Base-by-base conservation (phyloP, 2,113 vertebrate species). In the Neolamprologus longior region DNA sequence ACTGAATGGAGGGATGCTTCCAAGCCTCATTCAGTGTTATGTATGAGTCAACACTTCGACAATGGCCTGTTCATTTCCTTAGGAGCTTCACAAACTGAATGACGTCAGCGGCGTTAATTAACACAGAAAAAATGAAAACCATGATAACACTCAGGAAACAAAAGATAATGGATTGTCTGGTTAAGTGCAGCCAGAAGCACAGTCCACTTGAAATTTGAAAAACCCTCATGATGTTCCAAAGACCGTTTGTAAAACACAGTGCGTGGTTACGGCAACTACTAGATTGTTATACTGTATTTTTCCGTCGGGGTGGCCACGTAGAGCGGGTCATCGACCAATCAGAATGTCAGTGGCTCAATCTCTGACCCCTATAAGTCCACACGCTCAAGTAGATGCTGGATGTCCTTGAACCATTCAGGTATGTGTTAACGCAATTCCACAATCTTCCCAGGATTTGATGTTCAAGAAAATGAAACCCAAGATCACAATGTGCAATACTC, bases 31-130 rank as follows among this genome's bases (percentile, higher is more conserved):
- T 78, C 45, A 78, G 7, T n/a, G 45, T 78, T 14, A 83, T 33
- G 31, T 82, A 86, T 90, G 82, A 90, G 82, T 93, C 85, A 91
- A 81, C 82, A 79, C 85, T 58, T 86, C 42, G 73, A 86, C 57
- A 86, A 63, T 24, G 86, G 84, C 83, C 84, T 82, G 57, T 68
- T 55, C 66, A 17, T n/a, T n/a, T 83, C 47, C 50, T 33, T 14
- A 6, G 61, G 13, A 53, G 52, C 66, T 50, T 14, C 42, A 73
- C 45, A 55, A 79, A 82, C 12, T 4, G 2, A 81, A 28, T 81
- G 68, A 88, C 12, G 7, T 80, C 86, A 50, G 68, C 11, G 2
- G 54, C 7, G 35, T 19, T 82, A 80, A 85, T 71, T 42, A 85
- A 85, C 14, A 7, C 57, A 40, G 1, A 31, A 55, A 9, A 86